Evolutionary conservation across 2,113 vertebrate species (phyloP).

Genomic region (Smithornis capensis): DNA sequence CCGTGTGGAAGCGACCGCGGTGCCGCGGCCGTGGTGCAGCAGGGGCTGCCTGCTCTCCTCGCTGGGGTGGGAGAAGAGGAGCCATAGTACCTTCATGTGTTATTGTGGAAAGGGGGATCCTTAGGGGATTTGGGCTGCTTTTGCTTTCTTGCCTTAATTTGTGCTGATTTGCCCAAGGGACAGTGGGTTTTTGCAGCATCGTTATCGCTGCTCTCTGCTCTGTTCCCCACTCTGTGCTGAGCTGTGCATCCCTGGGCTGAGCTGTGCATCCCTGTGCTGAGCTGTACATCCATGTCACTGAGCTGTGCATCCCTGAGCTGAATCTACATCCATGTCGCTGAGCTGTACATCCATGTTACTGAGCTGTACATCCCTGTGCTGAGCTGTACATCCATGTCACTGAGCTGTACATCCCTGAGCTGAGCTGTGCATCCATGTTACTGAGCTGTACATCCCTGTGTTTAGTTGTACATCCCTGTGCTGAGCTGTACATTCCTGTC

Average conservation of each 20-base stretch:
- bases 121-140: neutral
- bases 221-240: neutral
- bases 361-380: neutral
- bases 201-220: neutral
- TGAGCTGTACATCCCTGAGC: neutral
- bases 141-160: neutral
- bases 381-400: neutral
- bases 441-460: neutral
- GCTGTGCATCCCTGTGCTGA: rapidly evolving
- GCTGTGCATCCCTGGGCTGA: rapidly evolving
- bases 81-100: rapidly evolving
- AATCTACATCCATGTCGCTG: neutral
- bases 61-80: neutral
- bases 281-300: too few relatives aligned
- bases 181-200: neutral
- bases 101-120: neutral
- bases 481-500: too few relatives aligned
- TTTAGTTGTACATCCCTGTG: neutral
- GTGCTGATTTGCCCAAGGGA: neutral
- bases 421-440: neutral
- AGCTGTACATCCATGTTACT: too few relatives aligned
- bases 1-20: rapidly evolving
- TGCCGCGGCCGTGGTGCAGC: rapidly evolving
- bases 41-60: neutral
- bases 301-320: neutral